A percentile compares a stretch with the other conserved stretches of the same genome.
These are phyloP conservation scores for Oncopodura yosiiana DNA, from an alignment of 1,140 invertebrate genomes.

Conservation along the genomic window DNA sequence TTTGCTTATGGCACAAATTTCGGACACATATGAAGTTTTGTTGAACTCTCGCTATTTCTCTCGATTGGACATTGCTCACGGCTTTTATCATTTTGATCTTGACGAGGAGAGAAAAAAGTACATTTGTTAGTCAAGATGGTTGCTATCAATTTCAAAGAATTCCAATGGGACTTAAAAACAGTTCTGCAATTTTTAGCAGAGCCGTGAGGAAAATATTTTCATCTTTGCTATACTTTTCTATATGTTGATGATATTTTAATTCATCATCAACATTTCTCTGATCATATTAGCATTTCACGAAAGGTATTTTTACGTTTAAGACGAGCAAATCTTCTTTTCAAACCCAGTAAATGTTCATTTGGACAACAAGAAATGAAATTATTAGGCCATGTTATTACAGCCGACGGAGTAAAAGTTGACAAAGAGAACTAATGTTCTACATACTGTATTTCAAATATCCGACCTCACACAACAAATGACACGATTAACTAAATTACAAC, in stretches of 20 bases:
- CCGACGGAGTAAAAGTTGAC: constrained; percentile 38
- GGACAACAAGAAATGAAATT: constrained; percentile 37
- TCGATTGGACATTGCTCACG: constrained; percentile 42
- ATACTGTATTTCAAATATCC: too few relatives aligned
- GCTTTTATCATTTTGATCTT: constrained; percentile 44
- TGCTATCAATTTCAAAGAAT: constrained; percentile 40
- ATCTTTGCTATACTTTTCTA: too few relatives aligned
- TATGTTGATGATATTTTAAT: constrained; percentile 38
- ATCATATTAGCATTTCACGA: constrained; percentile 37
- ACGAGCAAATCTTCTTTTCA: constrained; percentile 37
- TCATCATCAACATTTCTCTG: constrained; percentile 35
- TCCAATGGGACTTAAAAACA: constrained; percentile 43
- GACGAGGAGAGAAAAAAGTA: constrained; percentile 39
- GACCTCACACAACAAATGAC: too few relatives aligned
- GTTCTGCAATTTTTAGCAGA: constrained; percentile 41
- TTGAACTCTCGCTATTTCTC: constrained; percentile 39
- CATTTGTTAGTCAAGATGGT: constrained; percentile 37
- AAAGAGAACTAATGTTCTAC: too few relatives aligned
- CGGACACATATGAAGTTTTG: constrained; percentile 41
- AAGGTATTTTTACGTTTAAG: constrained; percentile 37
- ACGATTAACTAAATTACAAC: too few relatives aligned
- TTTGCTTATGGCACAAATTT: constrained; percentile 44
- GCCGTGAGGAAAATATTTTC: too few relatives aligned
- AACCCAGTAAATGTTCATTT: constrained; percentile 39
- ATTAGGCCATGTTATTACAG: constrained; percentile 39